Conservation (phyloP, 2,113 vertebrate genomes). For the Dissostichus mawsoni region DNA sequence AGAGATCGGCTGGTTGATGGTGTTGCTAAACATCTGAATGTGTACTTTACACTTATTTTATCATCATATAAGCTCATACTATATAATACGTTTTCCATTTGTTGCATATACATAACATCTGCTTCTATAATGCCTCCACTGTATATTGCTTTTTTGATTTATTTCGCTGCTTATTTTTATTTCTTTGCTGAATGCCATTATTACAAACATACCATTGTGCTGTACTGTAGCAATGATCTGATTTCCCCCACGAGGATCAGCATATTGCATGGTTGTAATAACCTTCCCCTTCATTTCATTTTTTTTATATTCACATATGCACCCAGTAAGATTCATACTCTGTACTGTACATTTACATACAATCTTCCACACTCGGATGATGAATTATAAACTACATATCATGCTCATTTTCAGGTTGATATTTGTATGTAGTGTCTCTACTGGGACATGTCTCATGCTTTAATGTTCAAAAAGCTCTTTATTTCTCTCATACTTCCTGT, state of each 20-base stretch:
- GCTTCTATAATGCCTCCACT: background rate
- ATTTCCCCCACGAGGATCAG: conserved; percentile 20
- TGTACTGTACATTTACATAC: background rate
- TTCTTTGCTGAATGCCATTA: conserved; percentile 8
- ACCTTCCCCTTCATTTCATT: background rate
- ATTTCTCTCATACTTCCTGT: too few species aligned
- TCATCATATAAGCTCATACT: background rate
- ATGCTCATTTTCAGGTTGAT: too few species aligned
- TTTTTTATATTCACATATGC: conserved; percentile 8
- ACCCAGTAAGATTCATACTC: background rate
- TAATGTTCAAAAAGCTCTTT: too few species aligned
- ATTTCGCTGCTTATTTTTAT: conserved; percentile 6
- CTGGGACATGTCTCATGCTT: too few species aligned
- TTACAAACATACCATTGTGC: background rate
- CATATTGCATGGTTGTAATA: conserved; percentile 27
- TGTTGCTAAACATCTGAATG: background rate
- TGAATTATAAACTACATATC: background rate
- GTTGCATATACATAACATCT: background rate
- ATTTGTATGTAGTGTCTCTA: too few species aligned
- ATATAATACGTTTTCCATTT: background rate
- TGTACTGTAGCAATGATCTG: background rate
- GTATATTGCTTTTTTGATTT: background rate
- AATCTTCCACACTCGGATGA: background rate
- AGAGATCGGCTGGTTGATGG: background rate
- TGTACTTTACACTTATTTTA: conserved; percentile 9